A percentile compares a stretch with the other conserved stretches of the same genome.
Conservation (phyloP, 1,140 invertebrate genomes). For the Varroa destructor region DNA sequence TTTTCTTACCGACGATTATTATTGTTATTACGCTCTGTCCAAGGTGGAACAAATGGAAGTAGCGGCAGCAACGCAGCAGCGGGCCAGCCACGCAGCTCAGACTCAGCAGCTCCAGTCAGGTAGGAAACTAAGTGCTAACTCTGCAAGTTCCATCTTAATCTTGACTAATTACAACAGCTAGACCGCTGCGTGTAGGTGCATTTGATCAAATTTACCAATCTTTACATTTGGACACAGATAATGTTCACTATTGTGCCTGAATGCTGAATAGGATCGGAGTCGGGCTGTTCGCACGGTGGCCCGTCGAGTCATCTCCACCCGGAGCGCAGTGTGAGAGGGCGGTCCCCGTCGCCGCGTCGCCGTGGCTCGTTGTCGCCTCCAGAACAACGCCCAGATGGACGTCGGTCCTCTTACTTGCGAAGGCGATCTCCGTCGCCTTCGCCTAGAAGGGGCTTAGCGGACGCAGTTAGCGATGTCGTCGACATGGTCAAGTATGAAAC, state of each 20-base stretch:
- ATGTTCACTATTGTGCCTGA: not conserved
- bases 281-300: constrained; percentile 19
- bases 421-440: constrained; percentile 42
- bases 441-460: constrained; percentile 68
- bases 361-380: constrained; percentile 28
- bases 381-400: constrained; percentile 27
- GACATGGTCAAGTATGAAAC: constrained; percentile 78
- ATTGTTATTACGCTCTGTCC: not conserved
- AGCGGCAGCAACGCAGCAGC: constrained; percentile 28
- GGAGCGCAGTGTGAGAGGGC: constrained; percentile 29
- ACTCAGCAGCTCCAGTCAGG: constrained; percentile 27
- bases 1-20: no score
- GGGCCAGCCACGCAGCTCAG: constrained; percentile 27
- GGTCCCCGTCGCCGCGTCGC: constrained; percentile 35
- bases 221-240: no score
- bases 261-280: constrained; percentile 13
- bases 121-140: not conserved
- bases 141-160: no score
- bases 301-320: constrained; percentile 33
- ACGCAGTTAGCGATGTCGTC: constrained; percentile 81
- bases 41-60: constrained; percentile 28
- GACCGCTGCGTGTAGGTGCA: no score
- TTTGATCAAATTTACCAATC: no score
- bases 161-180: no score
- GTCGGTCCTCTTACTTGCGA: constrained; percentile 28